Evolutionary conservation across 2,797 vertebrate species (phyloP).

Genomic region (Sarcoramphus papa): DNA sequence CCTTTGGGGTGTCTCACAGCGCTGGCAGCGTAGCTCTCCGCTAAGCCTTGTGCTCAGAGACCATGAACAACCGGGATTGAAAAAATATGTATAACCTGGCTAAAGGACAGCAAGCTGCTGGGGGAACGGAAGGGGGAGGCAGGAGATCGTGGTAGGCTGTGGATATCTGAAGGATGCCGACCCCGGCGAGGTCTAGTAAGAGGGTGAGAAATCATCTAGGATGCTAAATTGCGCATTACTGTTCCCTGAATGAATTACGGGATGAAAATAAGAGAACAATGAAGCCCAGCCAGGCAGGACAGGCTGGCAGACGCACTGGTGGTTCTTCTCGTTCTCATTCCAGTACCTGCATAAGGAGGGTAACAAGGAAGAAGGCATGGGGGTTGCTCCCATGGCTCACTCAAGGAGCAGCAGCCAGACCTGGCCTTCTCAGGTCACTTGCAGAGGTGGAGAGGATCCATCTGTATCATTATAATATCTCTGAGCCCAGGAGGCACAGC

Average conservation of each 20-base stretch:
- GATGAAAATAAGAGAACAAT: constrained; percentile 1
- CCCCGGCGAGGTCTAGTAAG: not conserved
- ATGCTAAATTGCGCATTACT: not conserved
- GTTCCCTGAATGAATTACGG: not conserved
- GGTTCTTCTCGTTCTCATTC: not conserved
- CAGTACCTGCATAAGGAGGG: not conserved
- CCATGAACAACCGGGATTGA: constrained; percentile 7
- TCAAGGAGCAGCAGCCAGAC: not conserved
- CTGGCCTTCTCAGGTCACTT: not conserved
- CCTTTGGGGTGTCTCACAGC: constrained; percentile 10
- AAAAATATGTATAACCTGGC: constrained; percentile 56
- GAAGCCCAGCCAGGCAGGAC: not conserved
- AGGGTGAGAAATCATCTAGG: not conserved
- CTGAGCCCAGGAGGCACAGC: not conserved
- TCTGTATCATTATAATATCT: not conserved
- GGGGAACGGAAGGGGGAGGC: not conserved
- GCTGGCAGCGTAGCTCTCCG: not conserved
- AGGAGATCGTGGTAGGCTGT: not conserved
- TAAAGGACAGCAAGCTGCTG: constrained; percentile 30
- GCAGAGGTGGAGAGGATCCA: not conserved
- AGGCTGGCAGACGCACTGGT: not conserved
- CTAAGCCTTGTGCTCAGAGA: constrained; percentile 41
- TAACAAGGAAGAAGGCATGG: not conserved
- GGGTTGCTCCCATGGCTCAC: not conserved
- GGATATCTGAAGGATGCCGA: not conserved